These are phyloP conservation scores for Campylorhamphus procurvoides DNA, from an alignment of 2,113 vertebrate genomes.

Conservation along the genomic window DNA sequence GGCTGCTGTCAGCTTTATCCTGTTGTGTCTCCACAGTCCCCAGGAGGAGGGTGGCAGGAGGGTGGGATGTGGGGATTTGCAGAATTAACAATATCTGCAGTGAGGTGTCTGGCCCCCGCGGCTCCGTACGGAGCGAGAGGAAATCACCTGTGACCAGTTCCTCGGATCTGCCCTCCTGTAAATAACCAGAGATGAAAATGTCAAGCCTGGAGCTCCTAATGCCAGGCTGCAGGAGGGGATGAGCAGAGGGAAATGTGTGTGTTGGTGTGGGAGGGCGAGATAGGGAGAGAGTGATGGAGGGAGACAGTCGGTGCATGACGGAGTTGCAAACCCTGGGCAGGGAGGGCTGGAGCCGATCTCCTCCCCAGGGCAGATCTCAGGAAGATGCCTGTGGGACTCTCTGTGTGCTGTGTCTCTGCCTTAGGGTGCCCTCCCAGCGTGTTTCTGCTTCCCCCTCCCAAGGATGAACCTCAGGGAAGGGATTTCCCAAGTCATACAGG, in stretches of 20 bases:
- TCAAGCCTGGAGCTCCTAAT: conserved; percentile 41
- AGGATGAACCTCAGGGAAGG: neutral
- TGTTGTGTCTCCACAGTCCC: neutral
- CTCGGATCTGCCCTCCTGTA: conserved; percentile 4
- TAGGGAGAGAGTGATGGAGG: neutral
- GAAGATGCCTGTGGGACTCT: neutral
- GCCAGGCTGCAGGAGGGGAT: conserved; percentile 18
- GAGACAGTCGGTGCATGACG: rapidly evolving
- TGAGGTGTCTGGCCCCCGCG: neutral
- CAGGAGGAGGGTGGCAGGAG: neutral
- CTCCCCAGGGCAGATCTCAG: neutral
- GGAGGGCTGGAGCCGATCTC: neutral
- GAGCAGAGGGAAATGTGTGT: neutral
- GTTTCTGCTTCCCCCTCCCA: rapidly evolving
- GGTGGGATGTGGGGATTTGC: neutral
- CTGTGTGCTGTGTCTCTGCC: neutral
- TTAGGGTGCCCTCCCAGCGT: neutral
- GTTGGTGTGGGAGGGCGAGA: neutral
- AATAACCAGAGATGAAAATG: conserved; percentile 64
- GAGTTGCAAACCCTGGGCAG: neutral
- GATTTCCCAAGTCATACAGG: neutral
- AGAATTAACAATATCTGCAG: conserved; percentile 60
- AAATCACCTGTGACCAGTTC: conserved; percentile 20
- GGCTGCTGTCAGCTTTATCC: neutral
- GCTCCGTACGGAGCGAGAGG: neutral